Evolutionary conservation across 1,140 invertebrate genomes (phyloP), one percentile per base, ranked within the genome.

Genomic region (Probaryconus sp.): DNA sequence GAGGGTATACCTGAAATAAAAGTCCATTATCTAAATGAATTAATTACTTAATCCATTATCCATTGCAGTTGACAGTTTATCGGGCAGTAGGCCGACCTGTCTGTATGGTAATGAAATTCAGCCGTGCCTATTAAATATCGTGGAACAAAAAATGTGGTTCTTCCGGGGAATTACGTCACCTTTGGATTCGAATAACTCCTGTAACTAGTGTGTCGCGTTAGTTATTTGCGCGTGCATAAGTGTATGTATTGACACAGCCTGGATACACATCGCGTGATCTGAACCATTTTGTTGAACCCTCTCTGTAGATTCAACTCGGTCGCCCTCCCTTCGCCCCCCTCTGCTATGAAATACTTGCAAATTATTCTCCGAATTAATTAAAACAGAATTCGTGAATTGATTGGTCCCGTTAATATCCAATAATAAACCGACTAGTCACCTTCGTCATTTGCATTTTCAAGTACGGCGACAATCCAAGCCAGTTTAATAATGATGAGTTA

Each of bases 331-430:
- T 37, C 5, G 17, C 7, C 6, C 16, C 20, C 35, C 13, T n/a
- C 37, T 6, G 26, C 10, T 18, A 50, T 37, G 50, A 64, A 63
- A 64, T 51, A 50, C 58, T 64, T 64, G 58, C 43, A 38, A 50
- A 64, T 55, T 47, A 70, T 40, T 47, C 48, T 10, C 18, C 51
- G 43, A 48, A 64, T 67, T 55, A 73, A 61, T 73, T 61, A 67
- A 40, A 53, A 35, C 35, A 58, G 18, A 61, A 53, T 61, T 67
- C 37, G 14, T 56, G 18, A 56, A 70, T 63, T 69, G 47, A 53
- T 70, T 63, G 7, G 48, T 38, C 30, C 21, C 30, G 31, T 40
- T 55, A 28, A 65, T 64, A 45, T 20, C 38, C n/a, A 37, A 48
- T 63, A 50, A 50, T 50, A 24, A 40, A 42, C 18, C 56, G 4